Percentiles rank a stretch among this genome's conserved stretches.
Conservation (phyloP, 2,113 vertebrate genomes). For the Prolemur simus region DNA sequence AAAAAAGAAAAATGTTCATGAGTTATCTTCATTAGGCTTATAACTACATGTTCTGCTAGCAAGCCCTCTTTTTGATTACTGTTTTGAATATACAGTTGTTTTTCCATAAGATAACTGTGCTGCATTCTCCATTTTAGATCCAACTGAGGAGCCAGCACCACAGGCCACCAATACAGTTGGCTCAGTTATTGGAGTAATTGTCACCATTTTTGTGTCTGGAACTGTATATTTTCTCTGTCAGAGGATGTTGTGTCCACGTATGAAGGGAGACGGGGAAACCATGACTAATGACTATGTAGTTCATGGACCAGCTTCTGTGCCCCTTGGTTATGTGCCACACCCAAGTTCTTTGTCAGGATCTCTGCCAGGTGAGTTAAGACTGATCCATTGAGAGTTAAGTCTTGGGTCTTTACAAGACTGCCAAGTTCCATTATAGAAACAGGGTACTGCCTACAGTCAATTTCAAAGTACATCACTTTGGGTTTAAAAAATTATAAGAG, state of each 20-base stretch:
- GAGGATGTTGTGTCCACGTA: constrained; percentile 95
- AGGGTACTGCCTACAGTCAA: not conserved
- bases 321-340: constrained; percentile 96
- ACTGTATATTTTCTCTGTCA: constrained; percentile 97
- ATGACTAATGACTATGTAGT: constrained; percentile 97
- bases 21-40: not conserved
- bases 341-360: constrained; percentile 94
- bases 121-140: constrained; percentile 83
- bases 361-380: constrained; percentile 89
- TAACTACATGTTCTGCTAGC: not conserved
- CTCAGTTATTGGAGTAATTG: constrained; percentile 95
- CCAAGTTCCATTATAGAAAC: not conserved
- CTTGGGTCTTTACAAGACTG: not conserved
- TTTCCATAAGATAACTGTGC: not conserved
- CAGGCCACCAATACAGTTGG: constrained; percentile 94
- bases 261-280: constrained; percentile 96
- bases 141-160: constrained; percentile 93
- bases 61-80: not conserved
- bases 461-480: not conserved
- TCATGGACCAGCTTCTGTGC: constrained; percentile 93
- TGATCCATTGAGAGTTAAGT: not conserved
- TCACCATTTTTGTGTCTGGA: constrained; percentile 94
- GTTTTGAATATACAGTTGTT: not conserved
- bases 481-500: not conserved
- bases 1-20: not conserved